Conservation (phyloP, 2,113 vertebrate species). For the Scatophagus argus region DNA sequence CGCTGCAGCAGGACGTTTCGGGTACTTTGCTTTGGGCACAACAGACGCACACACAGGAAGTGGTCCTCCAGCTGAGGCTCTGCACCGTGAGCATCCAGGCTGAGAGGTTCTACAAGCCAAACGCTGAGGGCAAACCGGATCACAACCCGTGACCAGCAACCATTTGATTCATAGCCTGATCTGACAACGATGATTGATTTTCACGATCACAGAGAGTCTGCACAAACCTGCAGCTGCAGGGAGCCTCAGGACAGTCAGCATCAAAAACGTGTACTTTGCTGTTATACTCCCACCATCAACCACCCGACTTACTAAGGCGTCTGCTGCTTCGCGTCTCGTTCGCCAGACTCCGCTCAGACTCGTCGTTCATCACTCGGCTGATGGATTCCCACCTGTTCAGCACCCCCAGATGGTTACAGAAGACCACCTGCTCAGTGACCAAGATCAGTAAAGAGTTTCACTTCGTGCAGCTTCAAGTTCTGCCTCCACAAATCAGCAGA, state of each 20-base stretch:
- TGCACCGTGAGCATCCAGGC: background rate
- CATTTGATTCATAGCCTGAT: background rate
- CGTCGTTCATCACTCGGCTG: too few relatives aligned
- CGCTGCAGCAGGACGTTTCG: conserved; percentile 76
- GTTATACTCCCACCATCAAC: too few relatives aligned
- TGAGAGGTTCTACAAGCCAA: background rate
- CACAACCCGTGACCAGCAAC: background rate
- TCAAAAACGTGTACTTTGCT: background rate
- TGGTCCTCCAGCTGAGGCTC: background rate
- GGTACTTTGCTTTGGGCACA: conserved; percentile 61
- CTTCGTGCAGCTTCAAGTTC: too few relatives aligned
- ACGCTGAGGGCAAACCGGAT: background rate
- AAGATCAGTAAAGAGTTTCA: too few relatives aligned
- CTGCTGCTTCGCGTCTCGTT: too few relatives aligned
- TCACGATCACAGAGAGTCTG: background rate
- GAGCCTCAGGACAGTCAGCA: background rate
- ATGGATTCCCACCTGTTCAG: background rate
- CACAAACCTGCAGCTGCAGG: background rate
- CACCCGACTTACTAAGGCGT: too few relatives aligned
- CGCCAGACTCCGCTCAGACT: too few relatives aligned
- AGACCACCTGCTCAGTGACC: too few relatives aligned
- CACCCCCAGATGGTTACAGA: too few relatives aligned
- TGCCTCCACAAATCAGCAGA: too few relatives aligned
- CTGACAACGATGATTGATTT: background rate
- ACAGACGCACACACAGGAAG: conserved; percentile 26